These are phyloP conservation scores for Notocelia uddmanniana DNA, from an alignment of 2,888 invertebrate genomes.

Conservation along the genomic window DNA sequence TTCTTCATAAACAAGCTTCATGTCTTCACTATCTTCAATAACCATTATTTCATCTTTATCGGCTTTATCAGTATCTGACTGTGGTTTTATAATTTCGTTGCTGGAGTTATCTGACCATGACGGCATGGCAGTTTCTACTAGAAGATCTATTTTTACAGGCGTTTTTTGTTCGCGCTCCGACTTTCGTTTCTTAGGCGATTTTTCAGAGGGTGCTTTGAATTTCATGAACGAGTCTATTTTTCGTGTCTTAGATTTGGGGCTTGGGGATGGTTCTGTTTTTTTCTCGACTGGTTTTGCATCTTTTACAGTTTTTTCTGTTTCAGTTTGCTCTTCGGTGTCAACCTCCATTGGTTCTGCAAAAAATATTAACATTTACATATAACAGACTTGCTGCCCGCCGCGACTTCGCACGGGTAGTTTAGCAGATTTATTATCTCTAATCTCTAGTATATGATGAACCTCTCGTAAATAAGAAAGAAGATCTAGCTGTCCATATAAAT, in stretches of 20 bases:
- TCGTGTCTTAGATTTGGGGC: slow-evolving; percentile 53
- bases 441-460: too few species aligned
- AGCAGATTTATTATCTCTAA: too few species aligned
- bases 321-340: slow-evolving; percentile 53
- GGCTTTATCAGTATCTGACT: slow-evolving; percentile 74
- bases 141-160: slow-evolving; percentile 73
- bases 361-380: not conserved
- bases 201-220: slow-evolving; percentile 72
- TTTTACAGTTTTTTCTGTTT: slow-evolving; percentile 49
- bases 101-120: slow-evolving; percentile 83
- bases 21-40: slow-evolving; percentile 84
- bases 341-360: slow-evolving; percentile 66
- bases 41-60: slow-evolving; percentile 53
- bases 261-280: slow-evolving; percentile 53
- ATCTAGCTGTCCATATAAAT: too few species aligned
- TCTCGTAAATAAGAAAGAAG: too few species aligned
- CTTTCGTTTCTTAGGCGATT: slow-evolving; percentile 68
- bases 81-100: slow-evolving; percentile 69
- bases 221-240: slow-evolving; percentile 75
- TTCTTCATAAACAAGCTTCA: slow-evolving; percentile 87
- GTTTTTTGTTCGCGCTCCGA: slow-evolving; percentile 64
- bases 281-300: slow-evolving; percentile 51
- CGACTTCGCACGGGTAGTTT: too few species aligned
- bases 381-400: too few species aligned
- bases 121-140: slow-evolving; percentile 79